A percentile compares a stretch with the other conserved stretches of the same genome.
Evolutionary conservation across 1,140 invertebrate genomes (phyloP).

Genomic region (Tetraneura akinire): DNA sequence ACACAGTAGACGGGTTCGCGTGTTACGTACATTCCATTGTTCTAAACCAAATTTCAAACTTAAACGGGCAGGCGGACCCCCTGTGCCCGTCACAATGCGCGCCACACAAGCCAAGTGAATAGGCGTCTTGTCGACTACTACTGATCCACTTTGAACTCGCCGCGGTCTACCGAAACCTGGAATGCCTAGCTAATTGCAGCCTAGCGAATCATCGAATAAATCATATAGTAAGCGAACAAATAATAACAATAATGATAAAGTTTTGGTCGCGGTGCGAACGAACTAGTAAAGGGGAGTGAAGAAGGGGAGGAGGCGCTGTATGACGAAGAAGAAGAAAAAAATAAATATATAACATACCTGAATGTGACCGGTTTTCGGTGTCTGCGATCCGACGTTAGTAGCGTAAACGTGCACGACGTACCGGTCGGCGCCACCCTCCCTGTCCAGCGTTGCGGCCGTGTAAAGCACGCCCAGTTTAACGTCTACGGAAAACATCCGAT

Average conservation of each 20-base stretch:
- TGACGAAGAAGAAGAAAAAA: neutral
- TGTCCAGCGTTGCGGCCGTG: constrained; percentile 79
- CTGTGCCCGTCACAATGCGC: neutral
- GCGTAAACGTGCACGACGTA: constrained; percentile 85
- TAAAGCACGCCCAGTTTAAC: constrained; percentile 83
- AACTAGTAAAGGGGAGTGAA: no score
- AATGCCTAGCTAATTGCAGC: constrained; percentile 43
- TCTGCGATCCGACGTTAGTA: constrained; percentile 65
- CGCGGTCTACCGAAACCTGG: constrained; percentile 37
- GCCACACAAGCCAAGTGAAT: constrained; percentile 3
- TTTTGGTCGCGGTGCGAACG: neutral
- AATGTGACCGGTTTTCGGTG: constrained; percentile 72
- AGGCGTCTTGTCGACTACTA: constrained; percentile 15
- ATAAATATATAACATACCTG: constrained; percentile 66
- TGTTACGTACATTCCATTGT: constrained; percentile 30
- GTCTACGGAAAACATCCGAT: constrained; percentile 87
- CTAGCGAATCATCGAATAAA: constrained; percentile 50
- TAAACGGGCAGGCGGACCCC: constrained; percentile 8
- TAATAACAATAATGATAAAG: constrained; percentile 50
- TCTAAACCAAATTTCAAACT: constrained; percentile 18
- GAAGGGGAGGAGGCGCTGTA: constrained; percentile 8
- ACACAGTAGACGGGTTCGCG: constrained; percentile 13
- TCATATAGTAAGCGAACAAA: constrained; percentile 44
- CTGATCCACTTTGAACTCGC: constrained; percentile 49
- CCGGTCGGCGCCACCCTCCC: constrained; percentile 76